phyloP scores from a whole-genome alignment of 2,113 vertebrate species.

The Calyptomena viridis region DNA sequence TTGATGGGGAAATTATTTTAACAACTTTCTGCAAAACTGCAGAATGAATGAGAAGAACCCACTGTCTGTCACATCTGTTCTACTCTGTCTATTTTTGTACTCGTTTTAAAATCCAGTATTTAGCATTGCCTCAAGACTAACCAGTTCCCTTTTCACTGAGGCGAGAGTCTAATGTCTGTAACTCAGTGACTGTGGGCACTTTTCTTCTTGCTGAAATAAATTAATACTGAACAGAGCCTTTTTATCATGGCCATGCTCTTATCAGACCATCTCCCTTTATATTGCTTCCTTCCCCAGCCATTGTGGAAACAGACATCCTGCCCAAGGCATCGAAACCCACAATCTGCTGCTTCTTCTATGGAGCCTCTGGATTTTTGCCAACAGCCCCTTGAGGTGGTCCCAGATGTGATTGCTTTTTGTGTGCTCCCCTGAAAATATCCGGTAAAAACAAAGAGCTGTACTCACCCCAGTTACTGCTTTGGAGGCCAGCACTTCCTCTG shows the following conservation, averaged over 20 bases:
- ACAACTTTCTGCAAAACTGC: conserved; percentile 74
- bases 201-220: conserved; percentile 28
- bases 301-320: conserved; percentile 55
- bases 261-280: conserved; percentile 37
- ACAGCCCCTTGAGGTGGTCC: conserved; percentile 3
- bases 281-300: conserved; percentile 44
- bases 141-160: background rate
- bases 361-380: conserved; percentile 38
- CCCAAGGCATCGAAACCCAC: conserved; percentile 21
- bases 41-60: background rate
- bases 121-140: background rate
- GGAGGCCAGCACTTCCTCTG: conserved; percentile 58
- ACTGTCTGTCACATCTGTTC: background rate
- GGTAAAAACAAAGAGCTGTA: conserved; percentile 36
- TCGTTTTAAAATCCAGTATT: background rate
- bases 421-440: conserved; percentile 45
- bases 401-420: conserved; percentile 40
- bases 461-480: conserved; percentile 37
- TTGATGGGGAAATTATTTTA: conserved; percentile 55
- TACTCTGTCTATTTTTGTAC: background rate
- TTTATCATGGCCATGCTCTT: background rate
- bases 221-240: background rate
- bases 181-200: background rate
- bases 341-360: conserved; percentile 34
- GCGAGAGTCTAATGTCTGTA: background rate